phyloP scores from a whole-genome alignment of 2,113 vertebrate species.

The Pao palembangensis region DNA sequence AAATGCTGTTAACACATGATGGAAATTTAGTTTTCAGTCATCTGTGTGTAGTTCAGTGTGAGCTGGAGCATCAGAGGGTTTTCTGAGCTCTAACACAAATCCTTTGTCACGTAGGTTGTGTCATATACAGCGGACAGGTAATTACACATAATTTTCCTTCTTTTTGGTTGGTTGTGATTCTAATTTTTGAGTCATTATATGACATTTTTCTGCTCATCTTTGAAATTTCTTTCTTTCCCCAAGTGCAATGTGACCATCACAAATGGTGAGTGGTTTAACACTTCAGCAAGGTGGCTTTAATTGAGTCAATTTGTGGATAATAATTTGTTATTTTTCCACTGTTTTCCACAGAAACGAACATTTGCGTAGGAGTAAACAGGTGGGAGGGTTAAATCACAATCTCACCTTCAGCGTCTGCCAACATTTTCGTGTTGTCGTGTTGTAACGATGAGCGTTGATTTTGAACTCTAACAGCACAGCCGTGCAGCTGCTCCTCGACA shows the following conservation, averaged over 20 bases:
- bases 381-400: conserved; percentile 19
- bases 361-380: conserved; percentile 67
- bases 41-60: too few species aligned
- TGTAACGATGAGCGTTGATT: neutral
- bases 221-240: conserved; percentile 3
- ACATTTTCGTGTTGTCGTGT: neutral
- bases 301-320: neutral
- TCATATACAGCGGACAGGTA: conserved; percentile 59
- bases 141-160: conserved; percentile 12
- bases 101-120: conserved; percentile 56
- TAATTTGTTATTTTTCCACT: neutral
- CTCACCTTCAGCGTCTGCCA: neutral
- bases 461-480: conserved; percentile 48
- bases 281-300: too few species aligned
- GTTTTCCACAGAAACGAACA: conserved; percentile 48
- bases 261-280: conserved; percentile 54
- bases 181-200: neutral
- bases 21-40: too few species aligned
- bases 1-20: neutral
- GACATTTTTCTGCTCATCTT: neutral
- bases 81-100: neutral
- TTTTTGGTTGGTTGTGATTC: neutral
- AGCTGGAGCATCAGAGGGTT: too few species aligned
- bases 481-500: conserved; percentile 36
- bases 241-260: conserved; percentile 58